These are phyloP conservation scores for Myopa testacea DNA, from an alignment of 2,888 invertebrate genomes.

Conservation along the genomic window DNA sequence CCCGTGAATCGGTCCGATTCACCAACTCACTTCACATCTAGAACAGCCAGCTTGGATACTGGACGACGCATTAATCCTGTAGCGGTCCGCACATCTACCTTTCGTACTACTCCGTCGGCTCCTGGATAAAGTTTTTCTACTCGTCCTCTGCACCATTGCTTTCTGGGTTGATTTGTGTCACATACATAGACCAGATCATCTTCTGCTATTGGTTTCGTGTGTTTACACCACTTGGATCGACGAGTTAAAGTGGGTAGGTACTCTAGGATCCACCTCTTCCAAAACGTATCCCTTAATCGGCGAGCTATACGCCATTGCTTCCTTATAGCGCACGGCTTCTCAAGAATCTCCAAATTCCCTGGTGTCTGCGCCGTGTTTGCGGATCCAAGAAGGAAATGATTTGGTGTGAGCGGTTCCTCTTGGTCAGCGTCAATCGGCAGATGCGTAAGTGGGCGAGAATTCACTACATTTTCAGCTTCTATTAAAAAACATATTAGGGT, in stretches of 20 bases:
- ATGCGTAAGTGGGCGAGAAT: conserved; percentile 41
- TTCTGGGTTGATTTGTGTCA: conserved; percentile 37
- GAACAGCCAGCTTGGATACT: conserved; percentile 54
- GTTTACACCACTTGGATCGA: conserved; percentile 5
- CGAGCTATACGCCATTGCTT: conserved; percentile 46
- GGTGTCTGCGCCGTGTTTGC: conserved; percentile 38
- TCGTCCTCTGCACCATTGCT: conserved; percentile 43
- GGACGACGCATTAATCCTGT: conserved; percentile 48
- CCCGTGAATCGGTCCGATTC: not conserved
- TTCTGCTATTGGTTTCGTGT: conserved; percentile 22
- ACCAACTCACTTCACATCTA: conserved; percentile 39
- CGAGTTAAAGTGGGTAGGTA: conserved; percentile 43
- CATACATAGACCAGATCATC: conserved; percentile 46
- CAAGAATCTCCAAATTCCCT: not conserved
- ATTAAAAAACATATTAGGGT: conserved; percentile 43
- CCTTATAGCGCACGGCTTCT: conserved; percentile 31
- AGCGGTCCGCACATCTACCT: conserved; percentile 43
- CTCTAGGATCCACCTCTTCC: conserved; percentile 43
- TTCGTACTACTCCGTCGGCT: conserved; percentile 16
- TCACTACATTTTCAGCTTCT: conserved; percentile 43
- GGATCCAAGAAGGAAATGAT: conserved; percentile 41
- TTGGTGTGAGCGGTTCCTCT: conserved; percentile 44
- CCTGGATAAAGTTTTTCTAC: conserved; percentile 39
- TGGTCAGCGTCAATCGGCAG: conserved; percentile 35
- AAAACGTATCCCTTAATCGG: conserved; percentile 40